Evolutionary conservation across 2,113 vertebrate genomes (phyloP), one percentile per base, ranked within the genome.

Genomic region (Tetrax tetrax): DNA sequence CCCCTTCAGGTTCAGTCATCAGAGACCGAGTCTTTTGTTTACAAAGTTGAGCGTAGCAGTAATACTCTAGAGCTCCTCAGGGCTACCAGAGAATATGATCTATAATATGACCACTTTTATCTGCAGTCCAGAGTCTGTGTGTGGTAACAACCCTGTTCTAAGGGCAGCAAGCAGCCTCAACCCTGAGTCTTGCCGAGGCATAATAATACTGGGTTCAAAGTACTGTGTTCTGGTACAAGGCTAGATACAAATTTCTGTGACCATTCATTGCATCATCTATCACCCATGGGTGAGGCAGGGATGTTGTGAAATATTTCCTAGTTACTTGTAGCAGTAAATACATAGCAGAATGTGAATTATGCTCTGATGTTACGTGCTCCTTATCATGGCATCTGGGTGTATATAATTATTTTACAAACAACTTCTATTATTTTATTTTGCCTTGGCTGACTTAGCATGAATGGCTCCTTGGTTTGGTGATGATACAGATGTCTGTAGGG

Each of bases 261-360:
- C 47, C 41, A 66, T 66, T 61, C 53, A 59, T 71, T 91, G 59
- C 71, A 60, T 77, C 63, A 47, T 20, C 8, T 60, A 35, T 83
- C 28, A 43, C 14, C 41, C 13, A n/a, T 22, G 51, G 60, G 19
- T 81, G 85, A 94, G 60, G 80, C 75, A 88, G 45, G n/a, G 47
- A 10, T 56, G 50, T 95, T 93, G 56, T 66, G 86, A 96, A 96
- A 89, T 70, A 63, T 53, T 87, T 93, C 31, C 68, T 70, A 28
- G 64, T 85, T 90, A 86, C 14, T 57, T 31, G 12, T 61, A 54
- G 47, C 35, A 45, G 56, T 61, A 70, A 93, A 51, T 93, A 37
- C 56, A 60, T 27, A 77, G 60, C 63, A 90, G 65, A 83, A 71
- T 74, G 72, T 77, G 35, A 92, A 59, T 86, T 96, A 37, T 47